A percentile compares a stretch with the other conserved stretches of the same genome.
phyloP scores from a whole-genome alignment of 2,888 invertebrate genomes.

The Microdon myrmicae region DNA sequence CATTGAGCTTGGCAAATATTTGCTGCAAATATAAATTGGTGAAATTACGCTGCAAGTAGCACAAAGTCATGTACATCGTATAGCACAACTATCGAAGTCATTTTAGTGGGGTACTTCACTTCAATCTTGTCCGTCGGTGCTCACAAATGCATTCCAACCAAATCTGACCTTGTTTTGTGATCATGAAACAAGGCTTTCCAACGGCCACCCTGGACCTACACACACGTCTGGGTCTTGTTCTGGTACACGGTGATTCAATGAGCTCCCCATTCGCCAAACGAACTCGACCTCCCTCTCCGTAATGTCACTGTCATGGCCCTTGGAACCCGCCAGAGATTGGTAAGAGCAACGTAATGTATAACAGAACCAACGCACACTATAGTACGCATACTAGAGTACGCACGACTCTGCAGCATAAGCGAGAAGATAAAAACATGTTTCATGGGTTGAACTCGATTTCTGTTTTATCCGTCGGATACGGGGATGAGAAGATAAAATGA shows the following conservation, averaged over 20 bases:
- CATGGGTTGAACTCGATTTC: constrained; percentile 39
- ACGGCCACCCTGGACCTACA: constrained; percentile 25
- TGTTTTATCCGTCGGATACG: constrained; percentile 34
- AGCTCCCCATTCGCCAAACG: constrained; percentile 20
- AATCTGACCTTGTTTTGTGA: constrained; percentile 50
- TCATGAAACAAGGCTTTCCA: constrained; percentile 46
- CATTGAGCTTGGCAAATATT: constrained; percentile 35
- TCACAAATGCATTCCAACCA: constrained; percentile 22
- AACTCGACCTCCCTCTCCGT: constrained; percentile 38
- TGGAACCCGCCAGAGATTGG: constrained; percentile 1
- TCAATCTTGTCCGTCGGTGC: no score
- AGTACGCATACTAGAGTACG: constrained; percentile 16
- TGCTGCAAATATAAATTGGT: constrained; percentile 36
- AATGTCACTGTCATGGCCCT: constrained; percentile 51
- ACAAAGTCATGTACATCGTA: constrained; percentile 1
- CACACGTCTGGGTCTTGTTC: constrained; percentile 35
- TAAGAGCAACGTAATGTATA: no score
- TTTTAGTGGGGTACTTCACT: no score
- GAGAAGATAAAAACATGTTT: constrained; percentile 32
- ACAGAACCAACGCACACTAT: no score
- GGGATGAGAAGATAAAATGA: neutral
- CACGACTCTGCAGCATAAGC: neutral
- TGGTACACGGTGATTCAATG: constrained; percentile 10
- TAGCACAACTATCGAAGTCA: constrained; percentile 11
- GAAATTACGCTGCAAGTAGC: constrained; percentile 20